These are phyloP conservation scores for Oreocharis arfaki DNA, from an alignment of 2,113 vertebrate genomes.

Conservation along the genomic window DNA sequence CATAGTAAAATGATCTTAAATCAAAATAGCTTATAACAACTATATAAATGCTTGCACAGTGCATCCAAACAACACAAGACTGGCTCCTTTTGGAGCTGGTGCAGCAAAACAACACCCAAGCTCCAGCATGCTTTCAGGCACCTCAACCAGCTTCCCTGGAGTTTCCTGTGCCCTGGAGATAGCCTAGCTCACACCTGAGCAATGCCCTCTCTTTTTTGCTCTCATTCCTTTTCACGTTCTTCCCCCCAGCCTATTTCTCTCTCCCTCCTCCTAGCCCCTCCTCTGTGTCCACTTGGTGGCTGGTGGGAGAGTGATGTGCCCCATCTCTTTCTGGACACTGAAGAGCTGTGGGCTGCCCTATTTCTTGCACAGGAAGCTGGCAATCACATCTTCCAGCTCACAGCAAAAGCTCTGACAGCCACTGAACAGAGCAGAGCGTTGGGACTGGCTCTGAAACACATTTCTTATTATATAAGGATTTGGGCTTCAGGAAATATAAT, in stretches of 20 bases:
- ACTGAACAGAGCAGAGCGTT: background rate
- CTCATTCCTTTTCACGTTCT: background rate
- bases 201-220: background rate
- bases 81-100: background rate
- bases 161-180: background rate
- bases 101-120: background rate
- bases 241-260: background rate
- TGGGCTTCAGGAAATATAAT: background rate
- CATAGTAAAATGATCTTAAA: background rate
- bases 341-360: background rate
- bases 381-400: background rate
- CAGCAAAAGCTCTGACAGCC: background rate
- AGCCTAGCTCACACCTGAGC: background rate
- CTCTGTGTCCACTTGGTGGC: background rate
- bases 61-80: background rate
- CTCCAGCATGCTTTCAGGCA: background rate
- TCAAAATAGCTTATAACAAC: background rate
- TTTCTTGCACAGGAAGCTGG: rapidly evolving
- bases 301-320: background rate
- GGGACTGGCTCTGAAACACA: background rate
- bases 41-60: background rate
- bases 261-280: background rate
- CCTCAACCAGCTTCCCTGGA: background rate
- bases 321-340: background rate
- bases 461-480: background rate